Base-by-base conservation (phyloP, 2,113 vertebrate genomes). In the Brachyhypopomus gauderio region DNA sequence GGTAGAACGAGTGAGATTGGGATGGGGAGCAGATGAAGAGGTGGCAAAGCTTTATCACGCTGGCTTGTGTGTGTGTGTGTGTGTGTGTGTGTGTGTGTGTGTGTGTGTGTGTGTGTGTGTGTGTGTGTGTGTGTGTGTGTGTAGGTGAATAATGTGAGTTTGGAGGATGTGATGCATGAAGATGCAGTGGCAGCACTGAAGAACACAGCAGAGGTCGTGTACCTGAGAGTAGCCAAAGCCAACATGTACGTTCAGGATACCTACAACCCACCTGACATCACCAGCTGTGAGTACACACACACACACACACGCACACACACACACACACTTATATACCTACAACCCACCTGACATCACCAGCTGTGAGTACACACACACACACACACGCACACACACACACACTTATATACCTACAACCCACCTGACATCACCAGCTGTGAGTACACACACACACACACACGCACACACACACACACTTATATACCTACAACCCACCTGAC, bases 181-280 rank as follows among this genome's bases (percentile, higher is more conserved):
- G 96, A 97, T 0, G 96, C 96, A 0, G 96, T 97, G 73, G 90
- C 92, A 0, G 95, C 94, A 5, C 90, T 97, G 84, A 97, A 97
- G 90, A 97, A 96, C 92, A 97, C 96, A 0, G 94, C 94, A 0
- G 96, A 97, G 6, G 93, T 97, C 5, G 96, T 97, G 58, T 97
- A 96, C 89, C 92, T 97, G 78, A 95, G 96, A 75, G 95, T 97
- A 86, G 94, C 94, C 88, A 96, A 96, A 58, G 93, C 95, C 80
- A 92, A 92, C 0, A 91, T 94, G 81, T 96, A 95, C 91, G 92
- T 94, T 84, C 94, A 91, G 0, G 95, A 97, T 48, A 90, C 94
- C 8, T 97, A 95, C 86, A 96, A 93, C 83, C 95, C 96, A 0
- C 96, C 96, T 0, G 95, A 96, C 90, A 92, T 96, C 88, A 97